phyloP scores from a whole-genome alignment of 2,888 invertebrate species.

The Hypolimnas misippus region DNA sequence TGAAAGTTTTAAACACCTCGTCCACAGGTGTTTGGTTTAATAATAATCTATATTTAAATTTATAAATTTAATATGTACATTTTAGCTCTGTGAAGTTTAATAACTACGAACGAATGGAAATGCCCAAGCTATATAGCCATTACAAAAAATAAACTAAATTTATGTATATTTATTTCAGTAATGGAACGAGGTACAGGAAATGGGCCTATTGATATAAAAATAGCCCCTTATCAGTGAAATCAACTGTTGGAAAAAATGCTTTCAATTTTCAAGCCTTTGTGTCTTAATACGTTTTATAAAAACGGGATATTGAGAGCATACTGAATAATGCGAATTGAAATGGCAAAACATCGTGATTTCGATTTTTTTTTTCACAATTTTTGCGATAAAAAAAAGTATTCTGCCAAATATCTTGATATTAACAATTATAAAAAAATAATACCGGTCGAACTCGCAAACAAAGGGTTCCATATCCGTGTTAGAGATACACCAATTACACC shows the following conservation, averaged over 20 bases:
- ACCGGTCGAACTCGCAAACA: too few species aligned
- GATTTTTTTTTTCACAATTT: background rate
- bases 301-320: background rate
- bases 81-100: background rate
- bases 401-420: background rate
- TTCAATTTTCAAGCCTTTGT: background rate
- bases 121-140: background rate
- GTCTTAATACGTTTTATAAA: background rate
- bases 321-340: background rate
- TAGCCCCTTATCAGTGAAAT: background rate
- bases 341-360: background rate
- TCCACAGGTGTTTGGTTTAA: background rate
- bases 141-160: background rate
- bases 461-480: too few species aligned
- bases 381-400: background rate
- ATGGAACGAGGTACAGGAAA: conserved; percentile 11
- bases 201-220: conserved; percentile 6
- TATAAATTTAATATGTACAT: background rate
- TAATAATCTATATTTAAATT: conserved; percentile 4
- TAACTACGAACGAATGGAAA: background rate
- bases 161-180: conserved; percentile 11
- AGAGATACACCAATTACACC: too few species aligned
- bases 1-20: background rate
- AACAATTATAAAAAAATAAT: too few species aligned
- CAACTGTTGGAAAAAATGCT: background rate